Base-by-base conservation (phyloP, 2,113 vertebrate species). In the Pao palembangensis region DNA sequence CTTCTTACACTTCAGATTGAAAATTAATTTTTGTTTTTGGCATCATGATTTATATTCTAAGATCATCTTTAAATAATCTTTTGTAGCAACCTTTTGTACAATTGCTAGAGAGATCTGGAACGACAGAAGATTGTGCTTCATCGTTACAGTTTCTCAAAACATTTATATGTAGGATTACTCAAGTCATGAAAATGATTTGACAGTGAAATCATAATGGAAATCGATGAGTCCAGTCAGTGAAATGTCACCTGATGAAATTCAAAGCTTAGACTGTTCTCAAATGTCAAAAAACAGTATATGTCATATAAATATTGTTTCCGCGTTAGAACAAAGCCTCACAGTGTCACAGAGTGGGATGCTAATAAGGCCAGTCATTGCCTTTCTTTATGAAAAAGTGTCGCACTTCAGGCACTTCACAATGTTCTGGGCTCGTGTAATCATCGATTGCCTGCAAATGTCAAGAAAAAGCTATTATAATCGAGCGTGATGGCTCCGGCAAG, bases 401-500 rank as follows among this genome's bases (percentile, higher is more conserved):
- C 38, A 63, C 75, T 82, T 78, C 13, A 56, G 72, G 67, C 64
- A 41, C 43, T 71, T 61, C 64, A 73, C 44, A 58, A 72, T 80
- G 82, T 66, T 70, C 62, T n/a, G 59, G 67, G 49, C 71, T 64
- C 69, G 76, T 70, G 61, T 68, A 68, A 65, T 75, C 72, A 82
- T 85, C 58, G 84, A 88, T 81, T 72, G 18, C 16, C 20, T 46
- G 75, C 38, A 85, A 88, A 86, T 83, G 82, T 81, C 80, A 86
- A 67, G 70, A 78, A 78, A 79, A 64, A 43, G 62, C 69, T 79
- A 13, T 63, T 78, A 57, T 48, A 42, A 61, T 74, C 64, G 3
- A 43, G 76, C 44, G 20, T 3, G 18, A 51, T 52, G 54, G 34
- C 51, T 65, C 55, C 5, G 17, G 57, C 12, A 55, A 66, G 75